Conservation (phyloP, 2,888 invertebrate genomes). For the Andrena bicolor region DNA sequence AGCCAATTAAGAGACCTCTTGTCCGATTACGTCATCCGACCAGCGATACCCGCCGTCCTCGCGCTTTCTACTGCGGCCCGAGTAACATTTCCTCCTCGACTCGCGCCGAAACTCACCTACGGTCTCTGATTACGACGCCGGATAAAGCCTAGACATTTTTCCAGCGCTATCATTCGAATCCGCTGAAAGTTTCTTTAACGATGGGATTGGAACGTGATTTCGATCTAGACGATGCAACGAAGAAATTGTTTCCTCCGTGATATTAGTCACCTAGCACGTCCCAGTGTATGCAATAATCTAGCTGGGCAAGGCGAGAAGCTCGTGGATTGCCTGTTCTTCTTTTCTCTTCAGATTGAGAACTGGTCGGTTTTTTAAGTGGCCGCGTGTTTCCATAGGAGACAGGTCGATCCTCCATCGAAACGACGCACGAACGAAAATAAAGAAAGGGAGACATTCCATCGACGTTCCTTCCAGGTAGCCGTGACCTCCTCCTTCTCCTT, state of each 20-base stretch:
- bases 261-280: background rate
- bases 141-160: background rate
- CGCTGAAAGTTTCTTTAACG: background rate
- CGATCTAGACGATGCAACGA: background rate
- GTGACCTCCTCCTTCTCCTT: slow-evolving; percentile 52
- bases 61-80: slow-evolving; percentile 41
- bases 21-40: slow-evolving; percentile 65
- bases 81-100: slow-evolving; percentile 36
- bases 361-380: background rate
- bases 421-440: slow-evolving; percentile 30
- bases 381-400: background rate
- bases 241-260: too few species aligned
- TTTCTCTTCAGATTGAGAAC: background rate
- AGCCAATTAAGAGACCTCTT: slow-evolving; percentile 77
- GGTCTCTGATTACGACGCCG: background rate
- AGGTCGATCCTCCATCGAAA: slow-evolving; percentile 1
- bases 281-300: background rate
- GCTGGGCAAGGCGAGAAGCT: background rate
- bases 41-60: slow-evolving; percentile 46
- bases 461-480: slow-evolving; percentile 44
- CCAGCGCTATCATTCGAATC: background rate
- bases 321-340: background rate
- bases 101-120: slow-evolving; percentile 14
- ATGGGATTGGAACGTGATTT: background rate
- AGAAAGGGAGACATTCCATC: slow-evolving; percentile 40